A percentile compares a stretch with the other conserved stretches of the same genome.
phyloP scores from a whole-genome alignment of 2,797 vertebrate species.

The Sebastes nivosus region DNA sequence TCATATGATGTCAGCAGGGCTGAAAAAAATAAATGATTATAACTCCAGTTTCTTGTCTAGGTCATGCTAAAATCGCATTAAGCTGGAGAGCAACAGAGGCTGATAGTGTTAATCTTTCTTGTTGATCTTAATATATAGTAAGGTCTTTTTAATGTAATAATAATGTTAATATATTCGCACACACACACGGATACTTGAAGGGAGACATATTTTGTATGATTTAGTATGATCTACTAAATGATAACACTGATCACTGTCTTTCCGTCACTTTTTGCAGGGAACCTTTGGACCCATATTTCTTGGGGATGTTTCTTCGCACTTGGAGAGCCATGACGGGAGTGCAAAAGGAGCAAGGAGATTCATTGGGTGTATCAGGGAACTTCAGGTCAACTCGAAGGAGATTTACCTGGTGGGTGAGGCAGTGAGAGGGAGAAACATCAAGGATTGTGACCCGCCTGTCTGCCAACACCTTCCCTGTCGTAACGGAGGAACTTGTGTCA shows the following conservation, averaged over 20 bases:
- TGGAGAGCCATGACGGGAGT: conserved; percentile 63
- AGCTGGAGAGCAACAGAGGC: conserved; percentile 13
- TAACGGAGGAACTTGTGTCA: conserved; percentile 87
- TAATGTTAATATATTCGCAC: conserved; percentile 29
- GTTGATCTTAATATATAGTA: conserved; percentile 34
- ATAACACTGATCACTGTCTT: conserved; percentile 35
- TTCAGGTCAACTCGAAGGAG: conserved; percentile 86
- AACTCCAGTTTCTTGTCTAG: conserved; percentile 2
- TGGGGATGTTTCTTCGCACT: conserved; percentile 81
- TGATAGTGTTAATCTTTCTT: conserved; percentile 37
- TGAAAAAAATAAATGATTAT: neutral
- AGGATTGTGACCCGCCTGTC: conserved; percentile 84
- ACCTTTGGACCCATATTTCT: conserved; percentile 87
- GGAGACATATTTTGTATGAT: conserved; percentile 15
- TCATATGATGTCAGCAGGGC: neutral
- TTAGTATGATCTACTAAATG: conserved; percentile 40
- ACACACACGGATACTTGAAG: neutral
- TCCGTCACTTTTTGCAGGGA: conserved; percentile 67
- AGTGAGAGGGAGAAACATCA: conserved; percentile 83
- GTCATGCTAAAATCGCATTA: conserved; percentile 23
- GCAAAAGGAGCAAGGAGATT: conserved; percentile 76
- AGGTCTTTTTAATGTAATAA: conserved; percentile 28
- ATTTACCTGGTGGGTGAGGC: conserved; percentile 83
- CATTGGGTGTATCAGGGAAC: conserved; percentile 85
- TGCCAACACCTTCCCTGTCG: conserved; percentile 85